Conservation (phyloP, 2,888 invertebrate genomes). For the Nymphalis urticae region DNA sequence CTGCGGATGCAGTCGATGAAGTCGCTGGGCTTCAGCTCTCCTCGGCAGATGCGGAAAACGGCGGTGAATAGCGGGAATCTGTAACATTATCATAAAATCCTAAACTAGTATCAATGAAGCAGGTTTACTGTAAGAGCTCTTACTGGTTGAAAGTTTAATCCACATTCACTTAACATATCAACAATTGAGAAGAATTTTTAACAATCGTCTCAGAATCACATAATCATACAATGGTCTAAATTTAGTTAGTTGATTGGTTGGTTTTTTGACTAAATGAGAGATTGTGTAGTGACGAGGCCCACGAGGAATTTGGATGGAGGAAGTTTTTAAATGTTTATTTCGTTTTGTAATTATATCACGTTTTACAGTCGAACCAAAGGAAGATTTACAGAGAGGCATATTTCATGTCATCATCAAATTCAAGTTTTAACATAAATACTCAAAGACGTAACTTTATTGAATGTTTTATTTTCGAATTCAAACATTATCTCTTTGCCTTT, state of each 20-base stretch:
- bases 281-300: no score
- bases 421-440: no score
- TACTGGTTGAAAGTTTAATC: no score
- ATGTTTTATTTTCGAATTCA: constrained; percentile 12
- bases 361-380: no score
- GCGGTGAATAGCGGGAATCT: constrained; percentile 98
- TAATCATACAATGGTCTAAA: neutral
- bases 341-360: no score
- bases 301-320: no score
- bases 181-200: neutral
- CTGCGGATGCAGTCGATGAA: constrained; percentile 96
- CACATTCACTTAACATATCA: neutral
- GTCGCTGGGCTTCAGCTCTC: constrained; percentile 88
- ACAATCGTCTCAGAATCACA: no score
- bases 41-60: constrained; percentile 95
- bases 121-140: no score
- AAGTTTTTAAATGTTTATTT: neutral
- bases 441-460: no score
- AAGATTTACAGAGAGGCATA: neutral
- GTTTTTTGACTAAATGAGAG: no score
- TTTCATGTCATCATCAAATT: no score
- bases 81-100: constrained; percentile 50
- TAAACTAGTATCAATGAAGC: neutral
- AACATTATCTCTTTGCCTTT: constrained; percentile 1
- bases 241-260: no score